Evolutionary conservation across 35 echinoderm and acorn worm genomes (phyloP).

Genomic region (Eucidaris tribuloides): DNA sequence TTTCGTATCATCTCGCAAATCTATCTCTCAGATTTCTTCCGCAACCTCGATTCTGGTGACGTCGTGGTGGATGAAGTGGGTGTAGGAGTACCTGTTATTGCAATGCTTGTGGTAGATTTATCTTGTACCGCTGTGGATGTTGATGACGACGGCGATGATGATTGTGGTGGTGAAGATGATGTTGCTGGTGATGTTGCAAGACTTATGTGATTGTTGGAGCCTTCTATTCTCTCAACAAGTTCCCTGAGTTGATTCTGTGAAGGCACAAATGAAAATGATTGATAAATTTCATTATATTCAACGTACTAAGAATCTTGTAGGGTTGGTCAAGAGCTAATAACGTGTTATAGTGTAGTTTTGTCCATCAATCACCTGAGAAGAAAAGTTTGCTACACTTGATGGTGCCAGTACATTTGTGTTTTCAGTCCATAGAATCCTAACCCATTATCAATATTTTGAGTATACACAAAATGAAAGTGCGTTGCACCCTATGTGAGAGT

Average conservation of each 20-base stretch:
- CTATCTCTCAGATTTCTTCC: too few species aligned
- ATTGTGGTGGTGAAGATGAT: not conserved
- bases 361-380: not conserved
- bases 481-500: too few species aligned
- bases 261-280: not conserved
- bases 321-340: not conserved
- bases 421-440: not conserved
- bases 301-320: not conserved
- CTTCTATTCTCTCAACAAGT: not conserved
- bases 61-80: not conserved
- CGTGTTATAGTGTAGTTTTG: not conserved
- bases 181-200: not conserved
- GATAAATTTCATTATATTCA: not conserved
- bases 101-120: not conserved
- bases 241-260: conserved; percentile 21
- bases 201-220: not conserved
- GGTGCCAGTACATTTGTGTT: not conserved
- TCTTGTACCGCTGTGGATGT: not conserved
- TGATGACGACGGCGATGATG: not conserved
- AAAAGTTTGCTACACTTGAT: not conserved
- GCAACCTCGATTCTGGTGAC: not conserved
- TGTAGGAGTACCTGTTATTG: too few species aligned
- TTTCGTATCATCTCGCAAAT: too few species aligned
- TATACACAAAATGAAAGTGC: too few species aligned
- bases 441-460: too few species aligned